Percentiles rank a stretch among this genome's conserved stretches.
These are phyloP conservation scores for Nasonia vitripennis DNA, from an alignment of 1,140 invertebrate species.

Conservation along the genomic window DNA sequence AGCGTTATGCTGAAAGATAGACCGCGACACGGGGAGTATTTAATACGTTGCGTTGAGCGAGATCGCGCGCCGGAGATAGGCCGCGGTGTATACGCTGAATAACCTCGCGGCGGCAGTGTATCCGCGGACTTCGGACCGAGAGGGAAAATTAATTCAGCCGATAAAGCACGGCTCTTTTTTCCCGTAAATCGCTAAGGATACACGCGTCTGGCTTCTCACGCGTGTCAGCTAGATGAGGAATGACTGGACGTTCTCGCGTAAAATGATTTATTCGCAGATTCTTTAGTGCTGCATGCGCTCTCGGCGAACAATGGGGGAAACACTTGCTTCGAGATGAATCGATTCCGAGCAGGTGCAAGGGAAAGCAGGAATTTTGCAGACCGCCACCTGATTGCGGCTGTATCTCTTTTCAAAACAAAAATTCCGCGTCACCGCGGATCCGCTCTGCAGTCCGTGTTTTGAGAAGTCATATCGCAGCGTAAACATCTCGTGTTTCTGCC, in stretches of 20 bases:
- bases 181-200: conserved; percentile 37
- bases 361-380: background rate
- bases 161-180: conserved; percentile 28
- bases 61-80: conserved; percentile 24
- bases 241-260: background rate
- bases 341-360: background rate
- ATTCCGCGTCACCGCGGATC: conserved; percentile 5
- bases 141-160: conserved; percentile 29
- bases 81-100: background rate
- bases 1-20: background rate
- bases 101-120: background rate
- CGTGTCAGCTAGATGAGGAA: conserved; percentile 33
- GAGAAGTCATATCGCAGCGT: conserved; percentile 40
- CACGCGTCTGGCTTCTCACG: conserved; percentile 31
- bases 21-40: background rate
- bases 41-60: conserved; percentile 36
- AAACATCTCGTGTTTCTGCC: conserved; percentile 42
- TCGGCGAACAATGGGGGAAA: background rate
- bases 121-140: too few species aligned
- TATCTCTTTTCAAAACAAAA: conserved; percentile 50
- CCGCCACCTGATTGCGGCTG: background rate
- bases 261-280: conserved; percentile 40
- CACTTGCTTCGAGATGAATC: background rate
- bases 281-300: too few species aligned
- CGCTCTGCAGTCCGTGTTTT: conserved; percentile 33